Evolutionary conservation across 2,113 vertebrate genomes (phyloP).

Genomic region (Toxotes chatareus): DNA sequence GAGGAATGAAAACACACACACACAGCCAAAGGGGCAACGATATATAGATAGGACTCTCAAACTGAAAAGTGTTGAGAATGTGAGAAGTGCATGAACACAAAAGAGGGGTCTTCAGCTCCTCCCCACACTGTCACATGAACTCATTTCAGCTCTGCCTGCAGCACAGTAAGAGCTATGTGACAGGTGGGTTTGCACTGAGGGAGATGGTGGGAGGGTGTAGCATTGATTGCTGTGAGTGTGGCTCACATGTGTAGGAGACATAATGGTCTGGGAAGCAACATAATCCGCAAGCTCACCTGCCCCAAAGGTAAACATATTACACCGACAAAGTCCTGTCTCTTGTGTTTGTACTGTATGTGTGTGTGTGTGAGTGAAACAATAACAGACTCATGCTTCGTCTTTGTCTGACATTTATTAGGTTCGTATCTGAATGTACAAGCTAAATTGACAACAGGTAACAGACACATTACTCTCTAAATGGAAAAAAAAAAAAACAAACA

Average conservation of each 20-base stretch:
- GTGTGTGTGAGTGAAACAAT: conserved; percentile 22
- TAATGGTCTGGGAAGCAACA: conserved; percentile 4
- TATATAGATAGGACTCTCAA: conserved; percentile 5
- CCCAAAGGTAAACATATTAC: conserved; percentile 62
- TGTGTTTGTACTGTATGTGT: conserved; percentile 13
- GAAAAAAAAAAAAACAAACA: conserved; percentile 42
- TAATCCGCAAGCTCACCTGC: conserved; percentile 59
- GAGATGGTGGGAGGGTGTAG: conserved; percentile 38
- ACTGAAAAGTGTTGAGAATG: conserved; percentile 17
- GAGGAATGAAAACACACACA: conserved; percentile 41
- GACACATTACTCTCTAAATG: conserved; percentile 76
- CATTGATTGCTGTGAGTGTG: neutral
- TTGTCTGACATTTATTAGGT: conserved; percentile 82
- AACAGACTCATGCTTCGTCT: conserved; percentile 44
- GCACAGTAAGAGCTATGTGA: conserved; percentile 25
- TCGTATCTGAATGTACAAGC: conserved; percentile 82
- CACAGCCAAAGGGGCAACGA: neutral
- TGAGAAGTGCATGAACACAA: conserved; percentile 33
- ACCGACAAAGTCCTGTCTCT: conserved; percentile 18
- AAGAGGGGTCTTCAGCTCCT: conserved; percentile 17
- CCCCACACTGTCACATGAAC: conserved; percentile 10
- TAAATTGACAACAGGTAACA: conserved; percentile 81
- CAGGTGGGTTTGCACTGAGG: conserved; percentile 39
- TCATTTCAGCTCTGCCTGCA: conserved; percentile 20
- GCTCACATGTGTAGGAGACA: neutral